Conservation (phyloP, 2,888 invertebrate species). For the Agonopterix subpropinquella region DNA sequence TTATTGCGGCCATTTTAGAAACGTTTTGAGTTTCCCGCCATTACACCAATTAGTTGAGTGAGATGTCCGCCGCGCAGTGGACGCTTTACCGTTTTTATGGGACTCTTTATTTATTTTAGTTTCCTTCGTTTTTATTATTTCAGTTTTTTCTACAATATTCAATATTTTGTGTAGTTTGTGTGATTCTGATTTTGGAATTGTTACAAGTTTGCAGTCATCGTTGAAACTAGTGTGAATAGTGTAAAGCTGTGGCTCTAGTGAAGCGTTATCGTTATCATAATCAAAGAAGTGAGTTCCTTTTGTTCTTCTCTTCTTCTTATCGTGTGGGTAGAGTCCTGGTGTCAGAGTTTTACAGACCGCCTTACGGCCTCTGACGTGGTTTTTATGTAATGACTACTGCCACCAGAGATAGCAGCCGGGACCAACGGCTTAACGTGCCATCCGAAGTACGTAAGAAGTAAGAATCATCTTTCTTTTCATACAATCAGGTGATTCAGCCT, state of each 20-base stretch:
- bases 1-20: conserved; percentile 60
- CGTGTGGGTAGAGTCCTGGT: too few relatives aligned
- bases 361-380: too few relatives aligned
- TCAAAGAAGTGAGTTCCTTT: too few relatives aligned
- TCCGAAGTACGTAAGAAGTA: too few relatives aligned
- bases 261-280: background rate
- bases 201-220: background rate
- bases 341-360: too few relatives aligned
- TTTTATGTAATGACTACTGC: too few relatives aligned
- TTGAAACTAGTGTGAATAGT: background rate
- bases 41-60: conserved; percentile 73
- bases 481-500: too few relatives aligned
- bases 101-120: conserved; percentile 31
- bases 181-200: background rate
- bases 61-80: conserved; percentile 63
- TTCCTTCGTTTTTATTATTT: conserved; percentile 7
- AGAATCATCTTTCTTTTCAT: too few relatives aligned
- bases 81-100: conserved; percentile 57
- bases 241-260: conserved; percentile 1
- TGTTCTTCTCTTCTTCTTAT: too few relatives aligned
- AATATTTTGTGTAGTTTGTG: background rate
- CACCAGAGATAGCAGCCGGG: too few relatives aligned
- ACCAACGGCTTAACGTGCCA: too few relatives aligned
- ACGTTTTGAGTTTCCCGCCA: conserved; percentile 63
- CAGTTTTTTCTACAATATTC: conserved; percentile 4